A percentile compares a stretch with the other conserved stretches of the same genome.
Conservation (phyloP, 2,888 invertebrate genomes). For the Ennomos erosarius region DNA sequence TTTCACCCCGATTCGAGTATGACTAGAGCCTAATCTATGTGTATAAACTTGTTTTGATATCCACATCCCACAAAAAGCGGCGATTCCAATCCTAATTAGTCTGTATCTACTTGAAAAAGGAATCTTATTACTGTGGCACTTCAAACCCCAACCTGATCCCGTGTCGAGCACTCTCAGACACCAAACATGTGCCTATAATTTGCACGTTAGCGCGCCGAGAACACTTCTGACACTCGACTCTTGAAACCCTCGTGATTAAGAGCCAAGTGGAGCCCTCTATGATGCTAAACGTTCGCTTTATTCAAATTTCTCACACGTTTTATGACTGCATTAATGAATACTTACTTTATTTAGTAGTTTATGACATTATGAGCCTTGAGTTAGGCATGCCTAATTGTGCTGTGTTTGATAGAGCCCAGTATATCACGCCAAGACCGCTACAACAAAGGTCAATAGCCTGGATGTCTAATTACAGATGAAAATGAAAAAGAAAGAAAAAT, state of each 20-base stretch:
- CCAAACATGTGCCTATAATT: slow-evolving; percentile 36
- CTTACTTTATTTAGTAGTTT: too few relatives aligned
- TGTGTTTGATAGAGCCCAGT: too few relatives aligned
- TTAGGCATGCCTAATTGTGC: too few relatives aligned
- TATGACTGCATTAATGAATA: slow-evolving; percentile 1
- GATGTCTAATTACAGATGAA: too few relatives aligned
- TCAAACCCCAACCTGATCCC: slow-evolving; percentile 31
- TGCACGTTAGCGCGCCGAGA: slow-evolving; percentile 32
- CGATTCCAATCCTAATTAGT: slow-evolving; percentile 40
- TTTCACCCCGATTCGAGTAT: too few relatives aligned
- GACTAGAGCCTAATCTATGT: too few relatives aligned
- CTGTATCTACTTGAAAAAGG: slow-evolving; percentile 35
- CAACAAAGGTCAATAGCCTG: too few relatives aligned
- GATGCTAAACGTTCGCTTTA: slow-evolving; percentile 31
- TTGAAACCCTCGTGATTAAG: slow-evolving; percentile 19
- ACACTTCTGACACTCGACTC: slow-evolving; percentile 31
- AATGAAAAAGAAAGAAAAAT: too few relatives aligned
- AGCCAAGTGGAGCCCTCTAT: slow-evolving; percentile 23
- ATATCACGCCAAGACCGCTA: too few relatives aligned
- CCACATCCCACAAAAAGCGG: slow-evolving; percentile 33
- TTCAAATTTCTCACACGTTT: slow-evolving; percentile 3
- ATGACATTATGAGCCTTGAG: too few relatives aligned
- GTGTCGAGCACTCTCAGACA: slow-evolving; percentile 25
- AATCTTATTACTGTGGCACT: slow-evolving; percentile 35
- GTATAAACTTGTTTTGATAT: too few relatives aligned